Percentiles rank a stretch among this genome's conserved stretches.
phyloP scores from a whole-genome alignment of 2,113 vertebrate genomes.

The Menura novaehollandiae region DNA sequence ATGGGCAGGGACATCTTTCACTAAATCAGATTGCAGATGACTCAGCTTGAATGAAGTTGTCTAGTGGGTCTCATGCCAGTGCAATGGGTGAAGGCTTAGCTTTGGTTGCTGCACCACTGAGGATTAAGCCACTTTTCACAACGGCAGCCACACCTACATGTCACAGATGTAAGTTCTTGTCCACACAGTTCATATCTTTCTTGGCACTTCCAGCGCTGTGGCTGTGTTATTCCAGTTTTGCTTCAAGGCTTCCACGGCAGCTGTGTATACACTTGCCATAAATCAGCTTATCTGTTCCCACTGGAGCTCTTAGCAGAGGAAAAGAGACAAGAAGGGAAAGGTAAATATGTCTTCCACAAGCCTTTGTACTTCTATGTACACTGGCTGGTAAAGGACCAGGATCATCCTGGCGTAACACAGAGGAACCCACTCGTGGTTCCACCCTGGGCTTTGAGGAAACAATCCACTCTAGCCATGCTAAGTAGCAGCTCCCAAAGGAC shows the following conservation, averaged over 20 bases:
- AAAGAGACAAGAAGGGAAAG: not conserved
- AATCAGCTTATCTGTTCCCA: conserved; percentile 34
- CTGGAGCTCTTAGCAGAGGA: not conserved
- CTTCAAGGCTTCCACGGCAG: conserved; percentile 40
- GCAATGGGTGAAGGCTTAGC: not conserved
- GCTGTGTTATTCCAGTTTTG: conserved; percentile 4
- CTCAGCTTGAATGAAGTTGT: not conserved
- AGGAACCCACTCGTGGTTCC: not conserved
- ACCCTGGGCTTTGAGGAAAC: not conserved
- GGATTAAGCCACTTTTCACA: not conserved
- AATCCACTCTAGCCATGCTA: not conserved
- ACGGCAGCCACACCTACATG: not conserved
- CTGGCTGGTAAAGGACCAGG: not conserved
- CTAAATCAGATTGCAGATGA: not conserved
- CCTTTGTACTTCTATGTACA: not conserved
- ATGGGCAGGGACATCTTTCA: not conserved
- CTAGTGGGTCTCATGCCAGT: not conserved
- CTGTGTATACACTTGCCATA: conserved; percentile 10
- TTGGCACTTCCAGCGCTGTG: not conserved
- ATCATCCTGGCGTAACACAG: not conserved
- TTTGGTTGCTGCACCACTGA: not conserved
- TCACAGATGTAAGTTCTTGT: not conserved
- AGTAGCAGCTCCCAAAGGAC: not conserved
- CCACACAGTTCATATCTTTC: not conserved
- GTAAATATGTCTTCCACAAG: not conserved